Evolutionary conservation across 35 echinoderm and acorn worm species (phyloP), one percentile per base, ranked within the genome.

Genomic region (Lytechinus variegatus): DNA sequence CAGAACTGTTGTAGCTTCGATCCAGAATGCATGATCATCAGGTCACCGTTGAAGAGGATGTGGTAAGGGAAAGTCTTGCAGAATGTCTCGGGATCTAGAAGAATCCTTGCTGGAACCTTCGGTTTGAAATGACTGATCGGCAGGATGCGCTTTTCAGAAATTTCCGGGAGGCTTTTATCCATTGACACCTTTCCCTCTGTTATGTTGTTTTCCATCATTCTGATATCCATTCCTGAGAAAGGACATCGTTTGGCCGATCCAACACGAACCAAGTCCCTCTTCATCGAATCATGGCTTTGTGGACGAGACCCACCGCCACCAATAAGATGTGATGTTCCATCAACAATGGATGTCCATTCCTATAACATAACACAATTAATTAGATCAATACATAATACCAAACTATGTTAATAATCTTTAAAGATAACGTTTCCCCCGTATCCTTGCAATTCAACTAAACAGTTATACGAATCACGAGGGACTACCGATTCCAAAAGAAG

Each of bases 1-100:
- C 97, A 99, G 27, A 97, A 92, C 92, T 96, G 94, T 51, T 96
- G 94, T 19, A 96, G 54, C 87, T 96, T 96, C 5, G 87, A 93
- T 54, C 91, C 91, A 10, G 91, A 53, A 28, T 99, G 98, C 29
- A 29, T 87, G 24, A 99, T 96, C 27, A 94, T 16, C 54, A 99
- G 55, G 60, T 95, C 89, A 54, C 95, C 86, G 87, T 99, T 96
- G 55, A 97, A 99, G 9, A 99, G 87, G 54, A 99, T 86, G 95
- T 99, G 98, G 87, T 97, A 99, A 4, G 98, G 98, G 87, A 97
- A 97, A 4, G 92, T 94, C 86, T 97, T 94, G 33, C 96, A 96
- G 89, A 99, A 96, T 52, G 97, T 99, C 8, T 91, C 58, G 9
- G 94, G 94, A 53, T 97, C 98, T 28, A 99, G 44, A n/a, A 96